Percentiles rank a stretch among this genome's conserved stretches.
These are phyloP conservation scores for Crepidodera aurea DNA, from an alignment of 2,888 invertebrate genomes.

Conservation along the genomic window DNA sequence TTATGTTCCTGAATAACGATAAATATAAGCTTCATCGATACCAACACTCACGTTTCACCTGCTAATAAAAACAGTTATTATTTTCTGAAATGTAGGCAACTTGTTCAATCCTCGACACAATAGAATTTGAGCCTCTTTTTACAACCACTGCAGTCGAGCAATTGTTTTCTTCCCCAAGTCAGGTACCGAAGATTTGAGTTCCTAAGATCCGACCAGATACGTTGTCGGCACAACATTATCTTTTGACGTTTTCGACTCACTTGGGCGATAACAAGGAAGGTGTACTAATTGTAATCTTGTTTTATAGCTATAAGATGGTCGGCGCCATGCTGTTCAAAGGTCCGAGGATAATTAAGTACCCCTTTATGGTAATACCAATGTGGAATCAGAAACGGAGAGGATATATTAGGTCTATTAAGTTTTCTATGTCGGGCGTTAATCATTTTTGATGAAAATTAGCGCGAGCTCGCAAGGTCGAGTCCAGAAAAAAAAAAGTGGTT, in stretches of 20 bases:
- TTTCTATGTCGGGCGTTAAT: not conserved
- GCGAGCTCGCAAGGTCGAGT: slow-evolving; percentile 1
- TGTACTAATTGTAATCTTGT: slow-evolving; percentile 42
- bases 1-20: too few species aligned
- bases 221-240: not conserved
- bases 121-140: slow-evolving; percentile 25
- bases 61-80: slow-evolving; percentile 28
- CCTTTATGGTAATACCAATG: slow-evolving; percentile 26
- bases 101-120: slow-evolving; percentile 19
- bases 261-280: slow-evolving; percentile 26
- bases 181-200: slow-evolving; percentile 19
- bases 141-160: slow-evolving; percentile 7
- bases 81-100: slow-evolving; percentile 16
- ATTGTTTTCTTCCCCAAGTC: slow-evolving; percentile 29
- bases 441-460: slow-evolving; percentile 5
- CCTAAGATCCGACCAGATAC: slow-evolving; percentile 2
- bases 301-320: slow-evolving; percentile 32
- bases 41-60: slow-evolving; percentile 13
- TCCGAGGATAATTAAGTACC: slow-evolving; percentile 29
- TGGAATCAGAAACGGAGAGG: not conserved
- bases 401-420: slow-evolving; percentile 11
- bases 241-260: not conserved
- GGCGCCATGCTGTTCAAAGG: slow-evolving; percentile 37
- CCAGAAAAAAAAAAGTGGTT: not conserved
- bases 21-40: slow-evolving; percentile 10